Evolutionary conservation across 2,888 invertebrate species (phyloP), one percentile per base, ranked within the genome.

Genomic region (Sesamia inferens): DNA sequence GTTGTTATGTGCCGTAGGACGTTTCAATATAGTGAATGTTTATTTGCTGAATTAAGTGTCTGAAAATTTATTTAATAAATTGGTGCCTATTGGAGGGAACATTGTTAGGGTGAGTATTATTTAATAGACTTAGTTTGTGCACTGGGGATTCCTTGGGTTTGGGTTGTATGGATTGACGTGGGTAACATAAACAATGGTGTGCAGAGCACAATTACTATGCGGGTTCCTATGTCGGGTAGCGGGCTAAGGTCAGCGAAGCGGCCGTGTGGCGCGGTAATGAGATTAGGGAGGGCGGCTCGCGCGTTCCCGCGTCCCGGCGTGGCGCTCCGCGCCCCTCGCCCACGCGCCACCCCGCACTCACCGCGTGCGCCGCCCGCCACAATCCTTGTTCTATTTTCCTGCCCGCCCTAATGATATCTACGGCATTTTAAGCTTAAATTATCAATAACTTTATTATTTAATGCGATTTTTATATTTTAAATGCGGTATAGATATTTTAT

Each of bases 261-360:
- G 88, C 88, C 88, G 89, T 89, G 90, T 90, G 90, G 90, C 89
- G 90, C 90, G 83, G 89, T 93, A 93, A 94, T 92, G 91, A 88
- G 92, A 91, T 93, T 91, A 93, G 92, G 92, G 91, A 90, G 91
- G 90, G 88, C 86, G 83, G 81, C 81, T 84, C 81, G 79, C 87
- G 85, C 85, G 79, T 81, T 84, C 88, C 86, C 81, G 82, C 81
- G 83, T 82, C 86, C 83, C 85, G 83, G 82, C 81, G 76, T 78
- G 11, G 54, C n/a, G n/a, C 76, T 82, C 76, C 82, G 78, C 61
- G n/a, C 57, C 76, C 68, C 75, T 58, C 74, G 24, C 51, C 22
- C 64, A 16, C 44, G 24, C 59, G n/a, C 67, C 66, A 57, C 76
- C 77, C 78, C 79, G 66, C 73, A 61, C 71, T 39, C 70, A 75